Evolutionary conservation across 1,140 invertebrate genomes (phyloP), one percentile per base, ranked within the genome.

Genomic region (Zophobas morio): DNA sequence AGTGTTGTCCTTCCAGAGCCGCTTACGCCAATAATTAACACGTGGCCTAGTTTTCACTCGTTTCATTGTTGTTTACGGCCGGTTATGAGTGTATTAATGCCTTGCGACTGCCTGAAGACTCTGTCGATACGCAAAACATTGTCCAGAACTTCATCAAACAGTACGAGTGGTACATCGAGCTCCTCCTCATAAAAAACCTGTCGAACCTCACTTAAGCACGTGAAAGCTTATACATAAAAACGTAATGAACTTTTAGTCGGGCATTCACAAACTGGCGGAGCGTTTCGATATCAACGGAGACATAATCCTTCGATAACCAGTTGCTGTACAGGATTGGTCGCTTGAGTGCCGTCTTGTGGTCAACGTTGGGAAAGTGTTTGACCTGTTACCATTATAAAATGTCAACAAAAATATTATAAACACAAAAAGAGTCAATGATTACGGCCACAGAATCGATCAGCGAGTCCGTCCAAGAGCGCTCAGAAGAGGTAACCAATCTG

Each of bases 131-230:
- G 90, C 46, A 99, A 87, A 39, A 99, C 98, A 87, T 99, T 98
- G 85, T 99, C 99, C 5, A 99, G 87, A 47, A 99, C 98, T 89
- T 99, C 98, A 87, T 99, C 98, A 87, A 99, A 99, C 1, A 99
- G 88, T 37, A 99, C 99, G 1, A 99, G 88, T 0, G 96, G 98
- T 2, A 99, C 98, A 88, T 99, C 99, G 39, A 99, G 87, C 86
- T 99, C 98, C 90, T 99, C 99, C 88, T 99, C 99, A 84, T 99
- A 99, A 88, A 99, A 99, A n/a, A 94, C 93, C 90, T n/a, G n/a
- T n/a, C n/a, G n/a, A n/a, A n/a, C n/a, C n/a, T n/a, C n/a, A n/a
- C n/a, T n/a, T n/a, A n/a, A n/a, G n/a, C n/a, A n/a, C n/a, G n/a
- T n/a, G n/a, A n/a, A n/a, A n/a, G n/a, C n/a, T n/a, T n/a, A n/a